Evolutionary conservation across 2,113 vertebrate genomes (phyloP).

Genomic region (Semicossyphus pulcher): DNA sequence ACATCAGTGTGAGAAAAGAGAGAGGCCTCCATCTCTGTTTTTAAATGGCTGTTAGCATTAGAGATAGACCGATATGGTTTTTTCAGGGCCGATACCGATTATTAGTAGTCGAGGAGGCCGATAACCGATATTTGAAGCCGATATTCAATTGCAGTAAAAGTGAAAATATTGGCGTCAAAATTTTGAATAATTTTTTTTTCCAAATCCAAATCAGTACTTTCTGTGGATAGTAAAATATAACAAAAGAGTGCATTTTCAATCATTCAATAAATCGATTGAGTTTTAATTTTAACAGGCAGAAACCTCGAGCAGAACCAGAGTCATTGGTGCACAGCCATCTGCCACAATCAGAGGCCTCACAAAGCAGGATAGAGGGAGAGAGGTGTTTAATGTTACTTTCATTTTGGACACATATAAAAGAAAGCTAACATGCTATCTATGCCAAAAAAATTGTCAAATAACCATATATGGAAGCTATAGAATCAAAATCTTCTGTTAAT

Average conservation of each 20-base stretch:
- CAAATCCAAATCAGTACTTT: too few species aligned
- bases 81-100: too few species aligned
- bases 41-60: too few species aligned
- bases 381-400: not conserved
- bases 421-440: not conserved
- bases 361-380: not conserved
- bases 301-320: constrained; percentile 31
- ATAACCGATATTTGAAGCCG: too few species aligned
- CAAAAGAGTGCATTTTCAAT: not conserved
- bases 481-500: constrained; percentile 5
- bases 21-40: not conserved
- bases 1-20: constrained; percentile 6
- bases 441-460: not conserved
- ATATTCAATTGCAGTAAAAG: too few species aligned
- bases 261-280: constrained; percentile 48
- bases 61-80: too few species aligned
- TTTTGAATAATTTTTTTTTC: too few species aligned
- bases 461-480: not conserved
- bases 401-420: not conserved
- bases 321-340: not conserved
- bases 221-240: too few species aligned
- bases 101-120: too few species aligned
- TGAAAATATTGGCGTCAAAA: too few species aligned
- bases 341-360: too few species aligned
- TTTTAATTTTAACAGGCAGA: constrained; percentile 68